Evolutionary conservation across 2,113 vertebrate species (phyloP).

Genomic region (Paracanthobrama guichenoti): DNA sequence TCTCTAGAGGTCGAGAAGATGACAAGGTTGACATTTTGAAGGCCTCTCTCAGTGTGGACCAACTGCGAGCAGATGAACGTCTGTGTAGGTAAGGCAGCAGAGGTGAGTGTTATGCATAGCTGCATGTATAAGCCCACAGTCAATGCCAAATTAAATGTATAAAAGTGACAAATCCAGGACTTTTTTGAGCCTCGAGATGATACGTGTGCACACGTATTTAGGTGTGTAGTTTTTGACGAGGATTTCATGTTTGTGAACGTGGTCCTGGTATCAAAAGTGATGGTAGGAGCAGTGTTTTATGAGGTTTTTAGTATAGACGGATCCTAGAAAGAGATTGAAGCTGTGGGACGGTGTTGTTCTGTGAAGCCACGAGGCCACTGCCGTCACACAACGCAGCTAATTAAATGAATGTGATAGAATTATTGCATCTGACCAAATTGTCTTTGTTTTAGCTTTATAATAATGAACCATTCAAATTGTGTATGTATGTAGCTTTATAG

Average conservation of each 20-base stretch:
- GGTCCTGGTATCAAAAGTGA: conserved; percentile 45
- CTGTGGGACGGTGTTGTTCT: conserved; percentile 49
- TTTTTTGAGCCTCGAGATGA: background rate
- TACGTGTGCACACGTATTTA: background rate
- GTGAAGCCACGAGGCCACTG: conserved; percentile 59
- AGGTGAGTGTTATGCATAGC: conserved; percentile 26
- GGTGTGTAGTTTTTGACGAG: conserved; percentile 48
- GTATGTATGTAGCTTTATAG: background rate
- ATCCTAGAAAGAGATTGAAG: background rate
- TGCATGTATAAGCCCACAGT: background rate
- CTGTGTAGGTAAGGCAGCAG: background rate
- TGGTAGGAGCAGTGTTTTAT: conserved; percentile 25
- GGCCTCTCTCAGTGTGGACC: background rate
- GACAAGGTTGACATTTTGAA: background rate
- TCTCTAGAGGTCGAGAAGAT: background rate
- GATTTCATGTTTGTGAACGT: conserved; percentile 57
- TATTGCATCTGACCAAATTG: background rate
- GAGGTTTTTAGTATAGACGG: background rate
- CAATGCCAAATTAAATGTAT: background rate
- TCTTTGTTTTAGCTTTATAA: background rate
- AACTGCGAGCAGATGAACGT: background rate
- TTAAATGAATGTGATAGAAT: conserved; percentile 59
- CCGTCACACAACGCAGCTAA: conserved; percentile 54
- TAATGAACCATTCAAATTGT: background rate
- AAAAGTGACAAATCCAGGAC: background rate